Base-by-base conservation (phyloP, 2,888 invertebrate species). In the Eueremaeus valkanovi region DNA sequence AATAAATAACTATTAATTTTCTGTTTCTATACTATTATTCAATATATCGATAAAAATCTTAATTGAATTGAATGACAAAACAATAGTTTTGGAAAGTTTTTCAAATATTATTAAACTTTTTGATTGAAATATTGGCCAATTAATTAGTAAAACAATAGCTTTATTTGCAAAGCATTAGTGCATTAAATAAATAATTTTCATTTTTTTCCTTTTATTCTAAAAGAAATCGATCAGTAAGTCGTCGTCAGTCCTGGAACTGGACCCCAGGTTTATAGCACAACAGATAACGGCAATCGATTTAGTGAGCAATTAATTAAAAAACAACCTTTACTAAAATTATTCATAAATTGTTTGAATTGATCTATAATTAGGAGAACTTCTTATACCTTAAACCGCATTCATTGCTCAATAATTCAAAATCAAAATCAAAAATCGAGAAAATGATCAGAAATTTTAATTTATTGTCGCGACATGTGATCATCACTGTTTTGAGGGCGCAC, bases 241-340 rank as follows among this genome's bases (percentile, higher is more conserved):
- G 0, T 73, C 76, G 33, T 73, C 76, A n/a, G 72, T 77, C 8
- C 33, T 77, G 11, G 77, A 77, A 51, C 58, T 77, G 31, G 77
- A 77, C 40, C 24, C 74, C 42, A 66, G 72, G 16, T 77, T 76
- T 74, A 68, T 77, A n/a, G 77, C 77, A 9, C 77, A 77, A 49
- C 77, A 77, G 21, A 51, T 77, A 29, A 77, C 77, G 9, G 77
- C 77, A 33, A 77, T 77, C 29, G 77, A 77, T 75, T 72, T 77
- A 74, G 76, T 76, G 45, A 33, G 73, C 24, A 40, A n/a, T 33
- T 33, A n/a, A 18, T 27, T 13, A 42, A 58, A 58, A 58, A 21
- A 58, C n/a, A n/a, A n/a, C n/a, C n/a, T n/a, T 58, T 58, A 3
- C 33, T 36, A 18, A 61, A 31, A 63, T 27, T 9, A 24, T 45